These are phyloP conservation scores for Coluber constrictor DNA, from an alignment of 2,797 vertebrate genomes.

Conservation along the genomic window DNA sequence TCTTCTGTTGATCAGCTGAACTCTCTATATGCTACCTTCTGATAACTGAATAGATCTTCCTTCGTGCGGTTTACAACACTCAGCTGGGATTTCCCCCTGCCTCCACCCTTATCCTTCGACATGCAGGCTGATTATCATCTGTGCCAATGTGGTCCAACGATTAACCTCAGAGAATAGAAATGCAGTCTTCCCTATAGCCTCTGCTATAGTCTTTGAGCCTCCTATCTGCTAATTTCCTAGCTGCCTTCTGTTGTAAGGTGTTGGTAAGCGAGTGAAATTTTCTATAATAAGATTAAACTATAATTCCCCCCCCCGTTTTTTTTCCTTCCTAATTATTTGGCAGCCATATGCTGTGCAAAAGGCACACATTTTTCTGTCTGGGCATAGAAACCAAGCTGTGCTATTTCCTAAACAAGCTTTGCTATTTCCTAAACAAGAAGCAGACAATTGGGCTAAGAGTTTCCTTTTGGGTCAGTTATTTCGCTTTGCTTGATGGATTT, in stretches of 20 bases:
- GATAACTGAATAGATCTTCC: neutral
- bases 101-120: neutral
- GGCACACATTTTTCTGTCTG: conserved; percentile 50
- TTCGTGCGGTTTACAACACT: neutral
- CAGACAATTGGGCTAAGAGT: conserved; percentile 28
- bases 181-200: neutral
- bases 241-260: neutral
- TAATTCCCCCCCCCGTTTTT: conserved; percentile 4
- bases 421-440: conserved; percentile 49
- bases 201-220: neutral
- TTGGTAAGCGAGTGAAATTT: conserved; percentile 6
- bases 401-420: conserved; percentile 40
- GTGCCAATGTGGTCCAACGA: neutral
- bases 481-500: conserved; percentile 21
- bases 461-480: conserved; percentile 32
- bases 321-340: conserved; percentile 40
- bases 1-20: neutral
- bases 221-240: conserved; percentile 3
- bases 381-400: conserved; percentile 46
- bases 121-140: neutral
- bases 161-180: conserved; percentile 4
- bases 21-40: neutral
- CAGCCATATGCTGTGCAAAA: conserved; percentile 37
- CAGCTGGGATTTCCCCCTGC: neutral
- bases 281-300: conserved; percentile 14